Evolutionary conservation across 2,797 vertebrate species (phyloP).

Genomic region (Oreochromis grahami): DNA sequence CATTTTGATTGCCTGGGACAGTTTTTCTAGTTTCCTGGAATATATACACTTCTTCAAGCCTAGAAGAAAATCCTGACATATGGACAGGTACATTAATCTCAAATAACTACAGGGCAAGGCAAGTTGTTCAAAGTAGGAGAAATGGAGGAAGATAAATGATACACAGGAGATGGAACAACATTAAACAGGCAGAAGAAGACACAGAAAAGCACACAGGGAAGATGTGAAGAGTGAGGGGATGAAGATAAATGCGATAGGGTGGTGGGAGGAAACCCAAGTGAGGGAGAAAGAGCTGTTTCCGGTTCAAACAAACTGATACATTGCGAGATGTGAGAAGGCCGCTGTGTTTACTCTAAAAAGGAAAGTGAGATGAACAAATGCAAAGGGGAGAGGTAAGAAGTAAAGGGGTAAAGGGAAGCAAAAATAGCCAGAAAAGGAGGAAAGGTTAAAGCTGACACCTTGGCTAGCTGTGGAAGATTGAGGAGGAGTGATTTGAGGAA

Average conservation of each 20-base stretch:
- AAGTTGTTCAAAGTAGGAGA: conserved; percentile 10
- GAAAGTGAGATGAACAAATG: conserved; percentile 10
- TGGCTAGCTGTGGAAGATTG: conserved; percentile 12
- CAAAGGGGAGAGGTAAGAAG: background rate
- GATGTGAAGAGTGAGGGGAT: conserved; percentile 27
- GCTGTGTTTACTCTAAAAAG: conserved; percentile 17
- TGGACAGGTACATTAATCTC: conserved; percentile 25
- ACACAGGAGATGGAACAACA: conserved; percentile 25
- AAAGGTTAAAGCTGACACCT: conserved; percentile 15
- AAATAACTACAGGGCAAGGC: conserved; percentile 4
- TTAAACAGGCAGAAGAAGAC: conserved; percentile 31
- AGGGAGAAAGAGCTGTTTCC: conserved; percentile 23
- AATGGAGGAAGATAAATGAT: conserved; percentile 29
- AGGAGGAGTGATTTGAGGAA: conserved; percentile 13
- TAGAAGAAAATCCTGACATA: conserved; percentile 10
- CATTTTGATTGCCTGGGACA: background rate
- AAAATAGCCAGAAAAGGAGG: background rate
- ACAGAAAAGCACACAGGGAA: conserved; percentile 28
- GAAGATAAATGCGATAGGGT: conserved; percentile 52
- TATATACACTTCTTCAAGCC: background rate
- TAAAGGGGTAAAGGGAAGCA: background rate
- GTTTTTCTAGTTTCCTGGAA: background rate
- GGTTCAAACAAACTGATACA: conserved; percentile 51
- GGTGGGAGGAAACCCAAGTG: conserved; percentile 27
- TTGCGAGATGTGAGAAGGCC: conserved; percentile 28